A percentile compares a stretch with the other conserved stretches of the same genome.
Conservation (phyloP, 2,797 vertebrate species). For the Vespertilio murinus region DNA sequence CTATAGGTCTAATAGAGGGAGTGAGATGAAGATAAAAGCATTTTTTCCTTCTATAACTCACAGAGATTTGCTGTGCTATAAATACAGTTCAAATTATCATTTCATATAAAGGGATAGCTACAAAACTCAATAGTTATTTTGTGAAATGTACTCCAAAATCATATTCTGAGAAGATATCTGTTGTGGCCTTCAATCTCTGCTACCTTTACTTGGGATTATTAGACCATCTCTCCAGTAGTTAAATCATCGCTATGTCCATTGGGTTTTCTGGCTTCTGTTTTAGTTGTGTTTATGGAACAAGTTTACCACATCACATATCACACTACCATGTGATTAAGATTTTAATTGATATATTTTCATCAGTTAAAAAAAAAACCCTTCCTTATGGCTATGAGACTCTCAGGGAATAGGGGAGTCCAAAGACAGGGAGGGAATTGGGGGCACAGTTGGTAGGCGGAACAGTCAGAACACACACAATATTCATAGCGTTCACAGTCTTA, state of each 20-base stretch:
- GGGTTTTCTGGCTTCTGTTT: background rate
- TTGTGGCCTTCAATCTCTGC: background rate
- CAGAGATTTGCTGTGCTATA: background rate
- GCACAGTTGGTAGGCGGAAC: background rate
- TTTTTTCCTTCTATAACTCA: background rate
- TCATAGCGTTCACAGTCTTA: background rate
- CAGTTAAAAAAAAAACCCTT: background rate
- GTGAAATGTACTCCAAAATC: background rate
- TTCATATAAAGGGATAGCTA: background rate
- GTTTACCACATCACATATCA: background rate
- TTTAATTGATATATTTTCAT: background rate
- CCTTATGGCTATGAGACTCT: background rate
- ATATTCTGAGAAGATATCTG: background rate
- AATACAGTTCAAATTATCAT: conserved; percentile 7
- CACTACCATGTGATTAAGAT: background rate
- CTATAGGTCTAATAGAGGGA: background rate
- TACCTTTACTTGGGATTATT: background rate
- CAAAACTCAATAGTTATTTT: conserved; percentile 1
- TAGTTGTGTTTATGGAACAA: background rate
- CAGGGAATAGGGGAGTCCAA: background rate
- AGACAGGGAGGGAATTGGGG: background rate
- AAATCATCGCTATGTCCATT: background rate
- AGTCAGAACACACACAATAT: too few species aligned
- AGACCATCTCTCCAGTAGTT: background rate
- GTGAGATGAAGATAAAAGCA: conserved; percentile 16